These are phyloP conservation scores for Amblyteles armatorius DNA, from an alignment of 2,888 invertebrate species.

Conservation along the genomic window DNA sequence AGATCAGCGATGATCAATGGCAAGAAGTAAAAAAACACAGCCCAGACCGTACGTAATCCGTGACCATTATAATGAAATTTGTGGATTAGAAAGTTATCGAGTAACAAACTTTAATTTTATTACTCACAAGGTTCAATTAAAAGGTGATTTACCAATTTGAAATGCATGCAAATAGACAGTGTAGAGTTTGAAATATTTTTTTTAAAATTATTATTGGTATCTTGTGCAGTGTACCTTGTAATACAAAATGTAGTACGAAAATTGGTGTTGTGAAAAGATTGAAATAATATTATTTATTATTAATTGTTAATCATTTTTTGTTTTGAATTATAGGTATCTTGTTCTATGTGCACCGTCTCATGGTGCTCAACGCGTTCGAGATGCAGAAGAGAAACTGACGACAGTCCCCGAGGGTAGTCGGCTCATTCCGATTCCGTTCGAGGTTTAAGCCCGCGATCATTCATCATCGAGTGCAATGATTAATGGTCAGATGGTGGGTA, in stretches of 20 bases:
- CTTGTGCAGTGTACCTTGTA: background rate
- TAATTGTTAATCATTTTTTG: background rate
- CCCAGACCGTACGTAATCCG: no score
- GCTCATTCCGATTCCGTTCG: background rate
- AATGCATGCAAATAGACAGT: background rate
- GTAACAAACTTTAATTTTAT: background rate
- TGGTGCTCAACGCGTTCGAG: background rate
- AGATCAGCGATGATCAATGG: background rate
- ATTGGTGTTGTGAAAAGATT: background rate
- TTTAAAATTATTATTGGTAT: background rate
- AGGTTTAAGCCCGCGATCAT: background rate
- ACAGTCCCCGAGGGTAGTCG: background rate
- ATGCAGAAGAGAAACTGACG: background rate
- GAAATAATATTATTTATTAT: background rate
- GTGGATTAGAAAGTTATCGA: background rate
- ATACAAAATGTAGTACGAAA: background rate
- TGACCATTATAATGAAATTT: no score
- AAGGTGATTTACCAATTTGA: background rate
- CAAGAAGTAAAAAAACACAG: background rate
- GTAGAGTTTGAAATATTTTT: background rate
- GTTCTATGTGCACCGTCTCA: background rate
- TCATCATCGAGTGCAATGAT: conserved; percentile 1
- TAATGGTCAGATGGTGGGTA: background rate
- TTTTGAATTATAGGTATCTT: background rate
- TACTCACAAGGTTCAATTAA: background rate